Percentiles rank a stretch among this genome's conserved stretches.
Evolutionary conservation across 2,113 vertebrate genomes (phyloP).

Genomic region (Tychaedon coryphoeus): DNA sequence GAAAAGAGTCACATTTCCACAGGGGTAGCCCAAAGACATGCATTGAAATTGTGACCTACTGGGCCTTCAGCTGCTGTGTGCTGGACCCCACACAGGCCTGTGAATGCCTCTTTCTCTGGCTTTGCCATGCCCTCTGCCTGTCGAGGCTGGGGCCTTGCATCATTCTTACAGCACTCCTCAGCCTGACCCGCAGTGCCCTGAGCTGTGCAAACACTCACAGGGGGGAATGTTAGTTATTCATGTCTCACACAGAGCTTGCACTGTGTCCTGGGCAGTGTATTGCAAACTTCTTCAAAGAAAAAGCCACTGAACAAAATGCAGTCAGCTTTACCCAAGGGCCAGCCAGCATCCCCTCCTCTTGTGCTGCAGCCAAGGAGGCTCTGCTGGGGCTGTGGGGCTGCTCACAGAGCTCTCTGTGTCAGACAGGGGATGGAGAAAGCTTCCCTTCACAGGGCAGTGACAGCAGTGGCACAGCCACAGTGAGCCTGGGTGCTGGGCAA

Average conservation of each 20-base stretch:
- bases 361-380: slow-evolving; percentile 19
- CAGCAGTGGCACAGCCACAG: background rate
- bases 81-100: slow-evolving; percentile 8
- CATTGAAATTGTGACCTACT: background rate
- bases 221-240: slow-evolving; percentile 36
- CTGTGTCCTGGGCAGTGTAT: background rate
- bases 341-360: background rate
- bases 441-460: background rate
- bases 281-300: background rate
- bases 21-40: background rate
- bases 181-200: slow-evolving; percentile 20
- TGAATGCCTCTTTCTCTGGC: slow-evolving; percentile 48
- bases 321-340: background rate
- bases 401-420: slow-evolving; percentile 36
- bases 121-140: background rate
- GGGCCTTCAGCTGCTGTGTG: background rate
- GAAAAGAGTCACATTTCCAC: background rate
- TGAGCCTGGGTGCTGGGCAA: fast-evolving
- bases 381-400: background rate
- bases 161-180: slow-evolving; percentile 25
- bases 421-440: background rate
- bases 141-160: slow-evolving; percentile 17
- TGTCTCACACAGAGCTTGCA: slow-evolving; percentile 32
- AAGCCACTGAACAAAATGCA: background rate
- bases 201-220: slow-evolving; percentile 24